phyloP scores from a whole-genome alignment of 1,140 invertebrate genomes.

The Scaptomyza graminum region DNA sequence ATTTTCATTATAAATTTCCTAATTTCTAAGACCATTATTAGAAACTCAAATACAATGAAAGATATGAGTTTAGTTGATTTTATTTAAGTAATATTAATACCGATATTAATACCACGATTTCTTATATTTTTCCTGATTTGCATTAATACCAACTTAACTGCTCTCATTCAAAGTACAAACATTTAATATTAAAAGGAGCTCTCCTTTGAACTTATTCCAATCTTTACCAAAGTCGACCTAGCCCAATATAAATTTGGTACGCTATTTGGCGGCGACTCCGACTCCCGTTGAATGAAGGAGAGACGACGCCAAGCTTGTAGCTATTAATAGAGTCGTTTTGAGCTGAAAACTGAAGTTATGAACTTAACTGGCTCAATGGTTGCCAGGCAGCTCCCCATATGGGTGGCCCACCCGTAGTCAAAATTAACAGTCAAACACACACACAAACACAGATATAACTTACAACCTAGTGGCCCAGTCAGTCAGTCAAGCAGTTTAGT shows the following conservation, averaged over 20 bases:
- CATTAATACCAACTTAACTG: no score
- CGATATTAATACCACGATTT: no score
- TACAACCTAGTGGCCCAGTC: constrained; percentile 65
- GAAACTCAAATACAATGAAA: no score
- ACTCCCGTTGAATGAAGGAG: constrained; percentile 19
- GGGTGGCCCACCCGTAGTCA: constrained; percentile 22
- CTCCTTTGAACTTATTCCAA: background rate
- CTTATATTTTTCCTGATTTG: no score
- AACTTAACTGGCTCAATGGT: constrained; percentile 77
- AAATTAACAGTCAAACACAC: constrained; percentile 58
- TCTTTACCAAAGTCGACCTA: constrained; percentile 53
- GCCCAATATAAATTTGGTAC: constrained; percentile 54
- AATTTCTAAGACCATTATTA: no score
- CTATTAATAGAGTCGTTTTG: constrained; percentile 81
- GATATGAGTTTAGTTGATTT: no score
- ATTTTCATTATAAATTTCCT: no score
- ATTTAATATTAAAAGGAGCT: no score
- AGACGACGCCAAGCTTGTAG: constrained; percentile 40
- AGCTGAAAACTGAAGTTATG: constrained; percentile 69
- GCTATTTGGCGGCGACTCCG: constrained; percentile 11
- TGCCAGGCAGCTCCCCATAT: constrained; percentile 60
- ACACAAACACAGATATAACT: background rate
- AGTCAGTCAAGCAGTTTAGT: background rate
- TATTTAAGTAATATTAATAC: no score
- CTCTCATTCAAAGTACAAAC: no score